These are phyloP conservation scores for Octonoba sinensis DNA, from an alignment of 2,888 invertebrate species.

Conservation along the genomic window DNA sequence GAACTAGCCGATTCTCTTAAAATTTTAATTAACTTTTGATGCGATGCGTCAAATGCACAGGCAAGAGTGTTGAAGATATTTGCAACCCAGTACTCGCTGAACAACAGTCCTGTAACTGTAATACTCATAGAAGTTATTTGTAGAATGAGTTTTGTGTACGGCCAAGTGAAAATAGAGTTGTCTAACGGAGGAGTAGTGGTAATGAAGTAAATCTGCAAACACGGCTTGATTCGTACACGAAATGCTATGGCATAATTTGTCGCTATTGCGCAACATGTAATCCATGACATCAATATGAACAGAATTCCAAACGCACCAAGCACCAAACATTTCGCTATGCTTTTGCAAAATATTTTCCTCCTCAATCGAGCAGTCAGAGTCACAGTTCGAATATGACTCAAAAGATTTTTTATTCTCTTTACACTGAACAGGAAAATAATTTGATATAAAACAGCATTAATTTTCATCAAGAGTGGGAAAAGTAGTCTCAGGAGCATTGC, in stretches of 20 bases:
- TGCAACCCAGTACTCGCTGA: slow-evolving; percentile 7
- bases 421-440: not conserved
- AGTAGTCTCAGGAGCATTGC: slow-evolving; percentile 2
- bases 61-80: not conserved
- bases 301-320: not conserved
- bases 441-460: slow-evolving; percentile 1
- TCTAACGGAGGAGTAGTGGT: not conserved
- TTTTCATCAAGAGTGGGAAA: not conserved
- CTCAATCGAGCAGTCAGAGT: too few species aligned
- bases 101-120: not conserved
- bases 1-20: not conserved
- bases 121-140: not conserved
- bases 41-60: not conserved
- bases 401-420: not conserved
- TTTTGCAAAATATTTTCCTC: not conserved
- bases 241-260: not conserved
- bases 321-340: not conserved
- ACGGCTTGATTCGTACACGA: not conserved
- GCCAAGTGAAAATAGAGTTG: not conserved
- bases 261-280: not conserved
- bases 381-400: not conserved
- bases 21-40: not conserved
- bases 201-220: slow-evolving; percentile 3
- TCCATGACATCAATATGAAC: not conserved
- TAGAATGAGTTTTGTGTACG: not conserved